Evolutionary conservation across 2,113 vertebrate species (phyloP).

Genomic region (Naja naja): DNA sequence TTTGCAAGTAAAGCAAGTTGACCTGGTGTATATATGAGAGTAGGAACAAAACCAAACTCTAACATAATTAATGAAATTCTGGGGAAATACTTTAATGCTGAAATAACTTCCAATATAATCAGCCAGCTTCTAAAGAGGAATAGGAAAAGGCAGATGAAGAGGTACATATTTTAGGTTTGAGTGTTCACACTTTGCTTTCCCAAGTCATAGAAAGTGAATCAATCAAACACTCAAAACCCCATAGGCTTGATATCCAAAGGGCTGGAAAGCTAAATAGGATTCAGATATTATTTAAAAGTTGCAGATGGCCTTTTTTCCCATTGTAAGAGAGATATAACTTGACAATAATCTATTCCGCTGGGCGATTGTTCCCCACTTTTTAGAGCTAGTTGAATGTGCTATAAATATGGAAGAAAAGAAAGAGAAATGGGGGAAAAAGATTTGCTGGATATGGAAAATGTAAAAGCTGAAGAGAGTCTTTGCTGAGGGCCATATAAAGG

Average conservation of each 20-base stretch:
- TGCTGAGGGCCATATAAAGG: slow-evolving; percentile 59
- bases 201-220: slow-evolving; percentile 67
- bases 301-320: slow-evolving; percentile 44
- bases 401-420: slow-evolving; percentile 32
- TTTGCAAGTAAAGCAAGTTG: slow-evolving; percentile 47
- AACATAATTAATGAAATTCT: slow-evolving; percentile 58
- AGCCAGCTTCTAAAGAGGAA: slow-evolving; percentile 39
- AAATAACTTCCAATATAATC: slow-evolving; percentile 68
- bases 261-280: slow-evolving; percentile 49
- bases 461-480: slow-evolving; percentile 52
- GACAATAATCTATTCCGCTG: slow-evolving; percentile 42
- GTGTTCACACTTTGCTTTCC: slow-evolving; percentile 66
- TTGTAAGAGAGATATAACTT: slow-evolving; percentile 45
- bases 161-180: slow-evolving; percentile 52
- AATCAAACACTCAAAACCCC: slow-evolving; percentile 56
- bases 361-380: slow-evolving; percentile 45
- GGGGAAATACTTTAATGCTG: slow-evolving; percentile 54
- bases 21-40: slow-evolving; percentile 48
- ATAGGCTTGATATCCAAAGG: slow-evolving; percentile 65
- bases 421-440: background rate
- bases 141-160: slow-evolving; percentile 43
- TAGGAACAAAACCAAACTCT: slow-evolving; percentile 43
- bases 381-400: slow-evolving; percentile 62
- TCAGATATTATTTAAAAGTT: slow-evolving; percentile 47
- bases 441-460: slow-evolving; percentile 55